phyloP scores from a whole-genome alignment of 2,888 invertebrate genomes.

The Notodonta ziczac region DNA sequence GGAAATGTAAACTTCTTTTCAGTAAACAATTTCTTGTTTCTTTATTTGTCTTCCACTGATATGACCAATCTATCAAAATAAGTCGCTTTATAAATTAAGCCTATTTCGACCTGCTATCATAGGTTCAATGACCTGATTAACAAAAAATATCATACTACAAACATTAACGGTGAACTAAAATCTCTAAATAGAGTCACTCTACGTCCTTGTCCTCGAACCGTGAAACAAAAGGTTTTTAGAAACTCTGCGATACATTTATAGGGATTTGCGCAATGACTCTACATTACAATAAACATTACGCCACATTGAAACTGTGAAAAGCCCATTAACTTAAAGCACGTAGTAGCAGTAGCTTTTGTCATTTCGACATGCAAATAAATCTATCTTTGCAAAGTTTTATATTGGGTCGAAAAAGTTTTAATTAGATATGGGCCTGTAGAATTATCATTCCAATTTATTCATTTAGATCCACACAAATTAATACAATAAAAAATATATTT shows the following conservation, averaged over 20 bases:
- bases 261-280: slow-evolving; percentile 15
- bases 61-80: too few species aligned
- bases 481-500: too few species aligned
- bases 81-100: too few species aligned
- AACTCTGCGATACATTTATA: slow-evolving; percentile 2
- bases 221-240: slow-evolving; percentile 5
- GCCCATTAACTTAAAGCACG: slow-evolving; percentile 2
- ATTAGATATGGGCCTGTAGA: too few species aligned
- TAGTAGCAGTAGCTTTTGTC: background rate
- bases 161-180: background rate
- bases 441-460: too few species aligned
- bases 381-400: background rate
- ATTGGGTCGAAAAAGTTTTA: background rate
- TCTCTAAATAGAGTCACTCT: background rate
- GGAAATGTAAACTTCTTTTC: too few species aligned
- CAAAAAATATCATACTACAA: background rate
- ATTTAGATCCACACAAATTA: too few species aligned
- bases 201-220: slow-evolving; percentile 1
- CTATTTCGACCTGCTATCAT: too few species aligned
- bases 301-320: slow-evolving; percentile 4
- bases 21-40: too few species aligned
- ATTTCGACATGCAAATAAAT: slow-evolving; percentile 1
- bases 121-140: background rate
- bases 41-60: too few species aligned
- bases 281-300: slow-evolving; percentile 17